Base-by-base conservation (phyloP, 1,140 invertebrate species). In the Apis laboriosa region DNA sequence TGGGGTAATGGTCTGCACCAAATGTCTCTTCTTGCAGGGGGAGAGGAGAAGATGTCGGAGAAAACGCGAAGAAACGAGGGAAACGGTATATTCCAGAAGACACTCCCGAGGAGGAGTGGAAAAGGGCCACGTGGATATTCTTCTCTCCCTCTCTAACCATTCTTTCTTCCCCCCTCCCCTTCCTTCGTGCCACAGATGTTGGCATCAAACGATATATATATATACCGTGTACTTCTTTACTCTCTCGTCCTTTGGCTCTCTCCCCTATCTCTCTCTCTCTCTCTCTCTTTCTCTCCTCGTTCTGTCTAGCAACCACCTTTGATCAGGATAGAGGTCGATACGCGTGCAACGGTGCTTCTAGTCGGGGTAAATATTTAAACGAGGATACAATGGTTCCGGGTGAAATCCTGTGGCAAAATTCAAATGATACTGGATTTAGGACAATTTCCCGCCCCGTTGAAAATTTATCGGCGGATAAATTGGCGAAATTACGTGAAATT, bases 1-100 rank as follows among this genome's bases (percentile, higher is more conserved):
- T 87, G 87, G 86, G 90, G 90, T 92, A 93, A 92, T 92, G 91
- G 90, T 89, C 90, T 91, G 89, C 89, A 87, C 89, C 88, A 86
- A 92, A 92, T 92, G 90, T 91, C 86, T 84, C 83, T 90, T 89
- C 88, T 89, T 83, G 81, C 77, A 0, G 60, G 60, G 80, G 78
- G 88, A 77, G 84, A 74, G 34, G 71, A 84, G 79, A 84, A 84
- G 79, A 84, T 64, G 76, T 67, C 51, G n/a, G 60, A 21, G 66
- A 64, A 24, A 81, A 76, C 51, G 78, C 55, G 66, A 77, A 87
- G 88, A 80, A 83, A 74, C 64, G 77, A 77, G 76, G 83, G 80
- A 90, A 87, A 89, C 85, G 80, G 72, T 75, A 81, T 83, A 81
- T 83, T 83, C 77, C 85, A 77, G 77, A 85, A 88, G 89, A 90